These are phyloP conservation scores for Drosophila navojoa DNA, from an alignment of 1,140 invertebrate genomes.

Conservation along the genomic window DNA sequence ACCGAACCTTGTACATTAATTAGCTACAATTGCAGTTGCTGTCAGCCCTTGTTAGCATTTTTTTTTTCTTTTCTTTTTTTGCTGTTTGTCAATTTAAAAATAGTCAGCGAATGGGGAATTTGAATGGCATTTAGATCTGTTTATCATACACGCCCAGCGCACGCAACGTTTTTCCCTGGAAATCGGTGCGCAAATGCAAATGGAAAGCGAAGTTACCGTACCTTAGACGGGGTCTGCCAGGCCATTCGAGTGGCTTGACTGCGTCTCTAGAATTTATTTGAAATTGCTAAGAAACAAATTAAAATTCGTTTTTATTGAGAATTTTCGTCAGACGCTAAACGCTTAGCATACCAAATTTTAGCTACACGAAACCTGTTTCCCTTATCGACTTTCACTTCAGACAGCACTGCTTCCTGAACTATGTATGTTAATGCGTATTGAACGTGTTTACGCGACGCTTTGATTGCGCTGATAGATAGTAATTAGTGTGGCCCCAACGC, in stretches of 20 bases:
- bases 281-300: neutral
- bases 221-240: slow-evolving; percentile 1
- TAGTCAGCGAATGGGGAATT: slow-evolving; percentile 49
- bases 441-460: slow-evolving; percentile 11
- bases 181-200: slow-evolving; percentile 70
- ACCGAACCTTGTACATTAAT: slow-evolving; percentile 24
- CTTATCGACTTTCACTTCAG: slow-evolving; percentile 25
- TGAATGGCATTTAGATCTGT: slow-evolving; percentile 57
- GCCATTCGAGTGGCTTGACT: slow-evolving; percentile 8
- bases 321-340: neutral
- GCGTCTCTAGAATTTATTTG: neutral
- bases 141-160: slow-evolving; percentile 64
- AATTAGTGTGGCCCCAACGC: neutral
- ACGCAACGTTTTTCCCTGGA: slow-evolving; percentile 73
- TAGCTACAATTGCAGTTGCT: slow-evolving; percentile 54
- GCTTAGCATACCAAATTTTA: neutral
- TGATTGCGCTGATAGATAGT: neutral
- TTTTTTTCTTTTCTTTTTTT: slow-evolving; percentile 21
- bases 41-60: slow-evolving; percentile 66
- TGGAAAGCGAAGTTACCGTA: slow-evolving; percentile 17
- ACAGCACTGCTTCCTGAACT: slow-evolving; percentile 22
- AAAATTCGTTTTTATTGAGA: slow-evolving; percentile 1
- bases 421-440: slow-evolving; percentile 24
- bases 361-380: slow-evolving; percentile 15
- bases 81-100: slow-evolving; percentile 41